Evolutionary conservation across 2,797 vertebrate species (phyloP).

Genomic region (Sebastes wilsoni): DNA sequence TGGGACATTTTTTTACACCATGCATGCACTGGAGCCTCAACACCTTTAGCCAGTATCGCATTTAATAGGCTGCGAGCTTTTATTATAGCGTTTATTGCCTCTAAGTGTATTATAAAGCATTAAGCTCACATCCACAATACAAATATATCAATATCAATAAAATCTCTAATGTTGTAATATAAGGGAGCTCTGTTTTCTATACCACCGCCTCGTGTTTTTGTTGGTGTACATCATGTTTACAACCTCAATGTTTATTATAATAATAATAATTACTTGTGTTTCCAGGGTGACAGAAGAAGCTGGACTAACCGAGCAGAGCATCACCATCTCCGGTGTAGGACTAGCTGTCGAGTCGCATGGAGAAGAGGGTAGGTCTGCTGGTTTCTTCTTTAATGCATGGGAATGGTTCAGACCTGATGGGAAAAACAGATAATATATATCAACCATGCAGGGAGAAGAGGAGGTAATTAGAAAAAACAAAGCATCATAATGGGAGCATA

Average conservation of each 20-base stretch:
- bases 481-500: conserved; percentile 25
- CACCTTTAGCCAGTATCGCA: conserved; percentile 19
- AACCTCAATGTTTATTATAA: conserved; percentile 25
- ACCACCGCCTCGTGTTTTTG: not conserved
- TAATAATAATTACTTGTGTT: conserved; percentile 38
- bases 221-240: conserved; percentile 9
- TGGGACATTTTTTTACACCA: conserved; percentile 68
- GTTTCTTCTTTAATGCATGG: not conserved
- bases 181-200: too few relatives aligned
- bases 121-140: not conserved
- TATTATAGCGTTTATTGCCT: conserved; percentile 52
- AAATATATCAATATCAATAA: conserved; percentile 25
- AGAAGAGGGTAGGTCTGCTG: conserved; percentile 84
- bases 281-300: conserved; percentile 60
- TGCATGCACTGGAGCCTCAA: conserved; percentile 27
- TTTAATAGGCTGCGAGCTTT: conserved; percentile 51
- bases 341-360: conserved; percentile 85
- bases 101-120: conserved; percentile 39
- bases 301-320: conserved; percentile 74
- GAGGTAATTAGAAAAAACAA: not conserved
- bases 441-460: not conserved
- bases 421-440: not conserved
- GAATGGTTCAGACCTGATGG: not conserved
- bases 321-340: conserved; percentile 75
- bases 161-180: conserved; percentile 56